Conservation (phyloP, 2,113 vertebrate genomes). For the Ictalurus furcatus region DNA sequence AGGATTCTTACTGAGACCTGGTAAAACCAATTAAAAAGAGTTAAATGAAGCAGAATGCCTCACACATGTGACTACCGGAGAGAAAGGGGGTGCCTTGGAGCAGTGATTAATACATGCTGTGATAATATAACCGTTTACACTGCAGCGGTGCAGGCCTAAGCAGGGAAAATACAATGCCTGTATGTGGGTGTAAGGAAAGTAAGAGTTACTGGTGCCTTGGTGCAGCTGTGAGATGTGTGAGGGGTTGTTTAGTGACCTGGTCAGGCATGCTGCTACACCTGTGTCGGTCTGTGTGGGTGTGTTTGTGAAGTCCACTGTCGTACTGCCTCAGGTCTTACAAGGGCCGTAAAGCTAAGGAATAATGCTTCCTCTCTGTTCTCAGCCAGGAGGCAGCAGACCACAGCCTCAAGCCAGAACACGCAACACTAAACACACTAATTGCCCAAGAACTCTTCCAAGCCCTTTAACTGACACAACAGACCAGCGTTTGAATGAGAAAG, state of each 20-base stretch:
- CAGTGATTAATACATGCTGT: background rate
- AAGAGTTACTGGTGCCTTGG: background rate
- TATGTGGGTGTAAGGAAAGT: background rate
- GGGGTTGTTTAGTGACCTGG: background rate
- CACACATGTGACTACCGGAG: background rate
- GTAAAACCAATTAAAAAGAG: background rate
- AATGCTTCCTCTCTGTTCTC: constrained; percentile 21
- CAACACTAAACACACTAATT: constrained; percentile 60
- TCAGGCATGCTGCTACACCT: constrained; percentile 13
- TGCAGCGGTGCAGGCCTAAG: background rate
- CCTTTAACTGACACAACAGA: background rate
- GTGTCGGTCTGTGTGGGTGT: constrained; percentile 2
- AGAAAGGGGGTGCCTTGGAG: background rate
- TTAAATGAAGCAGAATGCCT: background rate
- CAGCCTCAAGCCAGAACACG: constrained; percentile 43
- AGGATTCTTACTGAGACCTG: background rate
- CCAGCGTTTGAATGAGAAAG: constrained; percentile 13
- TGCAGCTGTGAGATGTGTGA: constrained; percentile 8
- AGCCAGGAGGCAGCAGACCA: constrained; percentile 19
- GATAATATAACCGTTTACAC: background rate
- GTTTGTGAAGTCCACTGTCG: constrained; percentile 17
- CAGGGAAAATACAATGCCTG: background rate
- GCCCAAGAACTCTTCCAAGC: constrained; percentile 18
- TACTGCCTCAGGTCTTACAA: constrained; percentile 26
- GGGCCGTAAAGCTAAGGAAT: constrained; percentile 37